Percentiles rank a stretch among this genome's conserved stretches.
Evolutionary conservation across 2,113 vertebrate genomes (phyloP).

Genomic region (Aplodontia rufa): DNA sequence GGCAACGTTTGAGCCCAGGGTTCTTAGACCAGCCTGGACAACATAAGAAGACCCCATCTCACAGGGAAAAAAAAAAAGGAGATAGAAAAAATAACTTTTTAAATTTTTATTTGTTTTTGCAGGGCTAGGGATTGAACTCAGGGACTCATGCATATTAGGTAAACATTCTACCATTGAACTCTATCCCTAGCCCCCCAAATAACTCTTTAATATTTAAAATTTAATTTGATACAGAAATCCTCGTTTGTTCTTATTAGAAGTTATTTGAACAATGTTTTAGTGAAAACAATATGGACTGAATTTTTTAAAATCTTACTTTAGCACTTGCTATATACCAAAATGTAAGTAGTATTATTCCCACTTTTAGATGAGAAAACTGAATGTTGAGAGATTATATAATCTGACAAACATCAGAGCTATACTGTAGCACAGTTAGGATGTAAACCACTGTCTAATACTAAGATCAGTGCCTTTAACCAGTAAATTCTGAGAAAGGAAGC

Average conservation of each 20-base stretch:
- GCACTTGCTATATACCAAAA: background rate
- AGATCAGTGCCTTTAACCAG: conserved; percentile 6
- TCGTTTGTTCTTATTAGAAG: conserved; percentile 24
- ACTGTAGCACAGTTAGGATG: background rate
- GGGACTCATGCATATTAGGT: background rate
- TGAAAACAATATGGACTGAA: background rate
- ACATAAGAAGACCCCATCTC: background rate
- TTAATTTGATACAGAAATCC: background rate
- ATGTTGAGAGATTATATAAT: background rate
- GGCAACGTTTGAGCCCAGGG: background rate
- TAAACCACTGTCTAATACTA: background rate
- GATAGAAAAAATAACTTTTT: background rate
- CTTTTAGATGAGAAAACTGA: background rate
- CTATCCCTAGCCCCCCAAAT: background rate
- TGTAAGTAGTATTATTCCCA: background rate
- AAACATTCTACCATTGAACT: background rate
- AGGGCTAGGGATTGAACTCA: background rate
- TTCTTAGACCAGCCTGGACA: background rate
- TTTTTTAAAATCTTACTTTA: background rate
- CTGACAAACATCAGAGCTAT: conserved; percentile 17
- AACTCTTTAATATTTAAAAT: background rate
- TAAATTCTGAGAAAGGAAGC: background rate
- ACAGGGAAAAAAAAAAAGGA: background rate
- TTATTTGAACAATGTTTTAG: conserved; percentile 11
- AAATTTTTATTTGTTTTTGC: background rate